phyloP scores from a whole-genome alignment of 2,888 invertebrate genomes.

The Andrena marginata region DNA sequence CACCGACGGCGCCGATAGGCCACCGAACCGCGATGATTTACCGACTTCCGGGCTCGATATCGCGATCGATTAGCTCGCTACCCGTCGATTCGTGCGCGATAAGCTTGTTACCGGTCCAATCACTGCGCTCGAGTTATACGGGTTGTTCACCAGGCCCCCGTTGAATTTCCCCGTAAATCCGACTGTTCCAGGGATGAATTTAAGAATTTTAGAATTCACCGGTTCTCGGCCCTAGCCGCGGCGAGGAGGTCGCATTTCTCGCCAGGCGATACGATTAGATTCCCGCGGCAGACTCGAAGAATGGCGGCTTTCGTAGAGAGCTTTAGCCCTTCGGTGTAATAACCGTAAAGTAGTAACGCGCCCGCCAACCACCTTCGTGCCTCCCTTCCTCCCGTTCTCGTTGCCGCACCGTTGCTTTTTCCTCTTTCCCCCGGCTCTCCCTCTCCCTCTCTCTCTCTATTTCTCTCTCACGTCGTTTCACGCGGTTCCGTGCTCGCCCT shows the following conservation, averaged over 20 bases:
- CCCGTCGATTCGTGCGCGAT: conserved; percentile 20
- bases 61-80: neutral
- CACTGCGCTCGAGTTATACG: neutral
- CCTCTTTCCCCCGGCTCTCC: conserved; percentile 12
- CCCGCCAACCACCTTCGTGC: conserved; percentile 25
- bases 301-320: conserved; percentile 50
- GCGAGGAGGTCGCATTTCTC: neutral
- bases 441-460: conserved; percentile 33
- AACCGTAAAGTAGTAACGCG: conserved; percentile 79
- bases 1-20: conserved; percentile 19
- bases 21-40: conserved; percentile 43
- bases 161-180: neutral
- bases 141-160: neutral
- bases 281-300: conserved; percentile 33
- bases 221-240: neutral
- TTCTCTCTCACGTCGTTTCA: conserved; percentile 31
- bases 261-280: conserved; percentile 55
- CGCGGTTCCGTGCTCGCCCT: neutral
- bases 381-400: neutral
- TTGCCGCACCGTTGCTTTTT: conserved; percentile 39
- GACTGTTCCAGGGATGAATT: neutral
- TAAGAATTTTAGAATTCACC: neutral
- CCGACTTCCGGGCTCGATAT: conserved; percentile 34
- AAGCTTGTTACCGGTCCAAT: conserved; percentile 15
- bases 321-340: conserved; percentile 72